Evolutionary conservation across 1,140 invertebrate genomes (phyloP), one percentile per base, ranked within the genome.

Genomic region (Cryptotermes secundus): DNA sequence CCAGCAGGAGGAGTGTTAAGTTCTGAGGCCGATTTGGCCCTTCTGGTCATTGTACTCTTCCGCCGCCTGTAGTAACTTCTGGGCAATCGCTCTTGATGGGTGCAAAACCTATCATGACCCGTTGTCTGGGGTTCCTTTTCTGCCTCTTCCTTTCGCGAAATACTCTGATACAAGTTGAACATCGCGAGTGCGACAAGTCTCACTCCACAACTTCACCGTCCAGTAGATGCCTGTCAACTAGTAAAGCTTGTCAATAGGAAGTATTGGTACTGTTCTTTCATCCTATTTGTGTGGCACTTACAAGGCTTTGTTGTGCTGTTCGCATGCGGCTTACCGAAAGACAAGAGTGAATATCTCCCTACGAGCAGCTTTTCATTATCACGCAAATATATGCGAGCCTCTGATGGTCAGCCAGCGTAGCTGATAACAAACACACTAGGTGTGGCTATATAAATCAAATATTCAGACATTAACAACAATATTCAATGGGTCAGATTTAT

Each of bases 101-200:
- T 80, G 49, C 83, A 84, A 85, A 86, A 87, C 34, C 87, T 83
- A 84, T 87, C 87, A 85, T 87, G 87, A 86, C 87, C 87, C 26
- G 85, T 87, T 42, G 85, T 85, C 31, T 24, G 36, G 0, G 45
- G 38, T 38, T 85, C 82, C n/a, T 87, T 83, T 12, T 45, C 83
- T 0, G 80, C 84, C n/a, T 91, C 91, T 45, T 92, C 92, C 80
- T 92, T 91, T 86, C 93, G 92, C 86, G 93, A 93, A 87, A 95
- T 92, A 83, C 92, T 93, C 87, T 95, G 94, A 88, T 96, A 96
- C 34, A 95, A 90, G 86, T 95, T 96, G 87, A 96, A 95, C 94
- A 96, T 95, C 16, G 14, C 45, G 9, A 14, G 38, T 42, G 16
- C 9, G 38, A n/a, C n/a, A 42, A 42, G 38, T 4, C 38, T n/a